phyloP scores from a whole-genome alignment of 2,113 vertebrate genomes.

The Ranitomeya imitator region DNA sequence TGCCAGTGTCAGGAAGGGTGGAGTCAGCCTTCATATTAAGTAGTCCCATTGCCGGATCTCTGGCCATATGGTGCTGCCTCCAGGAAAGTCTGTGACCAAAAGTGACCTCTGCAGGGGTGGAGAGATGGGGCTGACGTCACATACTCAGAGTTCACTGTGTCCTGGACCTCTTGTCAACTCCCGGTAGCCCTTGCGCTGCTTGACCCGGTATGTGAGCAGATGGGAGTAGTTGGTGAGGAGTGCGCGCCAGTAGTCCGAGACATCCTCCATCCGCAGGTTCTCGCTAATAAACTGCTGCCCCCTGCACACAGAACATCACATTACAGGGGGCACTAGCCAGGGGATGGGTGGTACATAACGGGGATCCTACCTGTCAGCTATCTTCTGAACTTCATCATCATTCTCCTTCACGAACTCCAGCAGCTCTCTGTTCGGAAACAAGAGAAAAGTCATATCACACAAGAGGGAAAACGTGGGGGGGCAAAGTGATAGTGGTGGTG shows the following conservation, averaged over 20 bases:
- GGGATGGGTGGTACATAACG: background rate
- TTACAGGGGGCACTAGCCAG: background rate
- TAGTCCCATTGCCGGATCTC: background rate
- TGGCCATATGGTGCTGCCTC: too few relatives aligned
- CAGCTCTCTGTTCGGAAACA: slow-evolving; percentile 78
- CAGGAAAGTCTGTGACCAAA: background rate
- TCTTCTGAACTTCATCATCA: slow-evolving; percentile 83
- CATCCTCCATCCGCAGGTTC: slow-evolving; percentile 87
- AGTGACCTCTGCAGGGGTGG: background rate
- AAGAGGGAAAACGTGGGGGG: background rate
- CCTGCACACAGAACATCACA: slow-evolving; percentile 66
- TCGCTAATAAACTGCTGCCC: slow-evolving; percentile 85
- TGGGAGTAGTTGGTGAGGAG: slow-evolving; percentile 84
- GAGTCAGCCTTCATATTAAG: background rate
- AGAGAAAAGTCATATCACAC: background rate
- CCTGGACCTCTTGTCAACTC: slow-evolving; percentile 72
- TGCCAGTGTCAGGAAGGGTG: background rate
- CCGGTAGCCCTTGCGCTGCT: slow-evolving; percentile 74
- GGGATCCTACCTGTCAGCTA: slow-evolving; percentile 81
- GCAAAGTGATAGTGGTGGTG: too few relatives aligned
- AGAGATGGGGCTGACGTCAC: background rate
- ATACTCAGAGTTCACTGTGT: slow-evolving; percentile 83
- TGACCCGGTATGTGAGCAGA: slow-evolving; percentile 84
- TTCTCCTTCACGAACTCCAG: slow-evolving; percentile 91
- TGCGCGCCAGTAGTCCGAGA: slow-evolving; percentile 92